These are phyloP conservation scores for Sinopyrophorus schimmeli DNA, from an alignment of 2,888 invertebrate species.

Conservation along the genomic window DNA sequence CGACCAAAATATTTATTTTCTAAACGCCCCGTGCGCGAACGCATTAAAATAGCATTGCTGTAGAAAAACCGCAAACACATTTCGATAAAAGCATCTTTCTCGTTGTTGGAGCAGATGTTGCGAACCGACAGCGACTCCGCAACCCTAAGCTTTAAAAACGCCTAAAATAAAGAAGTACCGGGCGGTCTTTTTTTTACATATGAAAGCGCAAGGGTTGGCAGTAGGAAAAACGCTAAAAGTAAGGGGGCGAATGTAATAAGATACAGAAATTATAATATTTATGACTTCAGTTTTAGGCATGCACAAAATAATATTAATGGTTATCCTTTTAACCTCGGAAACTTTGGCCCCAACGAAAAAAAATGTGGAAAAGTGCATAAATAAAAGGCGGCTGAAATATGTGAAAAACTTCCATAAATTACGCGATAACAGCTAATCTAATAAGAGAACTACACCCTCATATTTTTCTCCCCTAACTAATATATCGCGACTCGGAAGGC, in stretches of 20 bases:
- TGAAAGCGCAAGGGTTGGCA: no score
- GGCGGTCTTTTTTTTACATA: no score
- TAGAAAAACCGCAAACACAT: no score
- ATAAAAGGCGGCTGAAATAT: slow-evolving; percentile 15
- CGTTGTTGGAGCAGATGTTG: slow-evolving; percentile 28
- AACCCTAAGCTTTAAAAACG: no score
- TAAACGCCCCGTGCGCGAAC: no score
- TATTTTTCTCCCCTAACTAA: slow-evolving; percentile 31
- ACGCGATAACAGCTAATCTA: slow-evolving; percentile 32
- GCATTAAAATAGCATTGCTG: no score
- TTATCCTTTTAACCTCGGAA: slow-evolving; percentile 12
- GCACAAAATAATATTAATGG: slow-evolving; percentile 14
- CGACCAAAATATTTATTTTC: no score
- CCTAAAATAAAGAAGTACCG: no score
- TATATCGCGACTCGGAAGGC: slow-evolving; percentile 30
- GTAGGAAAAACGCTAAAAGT: no score
- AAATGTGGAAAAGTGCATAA: slow-evolving; percentile 14
- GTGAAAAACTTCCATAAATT: slow-evolving; percentile 27
- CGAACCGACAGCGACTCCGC: slow-evolving; percentile 20
- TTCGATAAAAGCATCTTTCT: slow-evolving; percentile 20
- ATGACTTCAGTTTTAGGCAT: neutral
- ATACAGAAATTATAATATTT: slow-evolving; percentile 2
- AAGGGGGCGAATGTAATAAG: neutral
- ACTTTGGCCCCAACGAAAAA: slow-evolving; percentile 6
- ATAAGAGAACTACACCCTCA: slow-evolving; percentile 31